Evolutionary conservation across 2,113 vertebrate species (phyloP).

Genomic region (Leucosticte australis): DNA sequence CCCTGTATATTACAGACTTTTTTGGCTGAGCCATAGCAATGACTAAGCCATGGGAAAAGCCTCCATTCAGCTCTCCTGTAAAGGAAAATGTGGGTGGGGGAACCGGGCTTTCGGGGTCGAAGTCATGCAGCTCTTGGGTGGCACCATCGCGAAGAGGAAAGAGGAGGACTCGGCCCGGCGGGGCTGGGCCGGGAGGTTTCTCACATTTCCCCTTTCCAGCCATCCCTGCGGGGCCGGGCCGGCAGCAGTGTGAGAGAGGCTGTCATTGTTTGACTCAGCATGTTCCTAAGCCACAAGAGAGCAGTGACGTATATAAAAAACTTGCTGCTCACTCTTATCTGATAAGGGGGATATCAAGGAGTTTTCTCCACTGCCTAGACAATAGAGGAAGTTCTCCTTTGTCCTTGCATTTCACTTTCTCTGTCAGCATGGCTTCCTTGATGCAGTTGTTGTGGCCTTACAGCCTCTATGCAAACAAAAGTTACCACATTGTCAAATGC

Average conservation of each 20-base stretch:
- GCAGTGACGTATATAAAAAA: constrained; percentile 42
- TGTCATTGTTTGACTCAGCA: constrained; percentile 72
- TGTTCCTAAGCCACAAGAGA: constrained; percentile 74
- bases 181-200: constrained; percentile 50
- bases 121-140: constrained; percentile 18
- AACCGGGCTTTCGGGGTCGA: constrained; percentile 2
- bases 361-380: constrained; percentile 65
- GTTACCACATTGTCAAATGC: not conserved
- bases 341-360: constrained; percentile 65
- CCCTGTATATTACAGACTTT: not conserved
- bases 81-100: constrained; percentile 76
- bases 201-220: constrained; percentile 73
- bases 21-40: constrained; percentile 58
- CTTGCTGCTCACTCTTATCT: not conserved
- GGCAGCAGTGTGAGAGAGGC: not conserved
- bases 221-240: constrained; percentile 3
- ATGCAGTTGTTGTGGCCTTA: not conserved
- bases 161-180: constrained; percentile 1
- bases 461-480: not conserved
- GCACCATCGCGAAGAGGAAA: constrained; percentile 36
- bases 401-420: constrained; percentile 53
- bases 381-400: constrained; percentile 39
- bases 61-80: constrained; percentile 43
- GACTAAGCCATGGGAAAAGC: constrained; percentile 71
- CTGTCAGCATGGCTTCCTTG: not conserved